Conservation (phyloP, 1,140 invertebrate genomes). For the Diachasma alloeum region DNA sequence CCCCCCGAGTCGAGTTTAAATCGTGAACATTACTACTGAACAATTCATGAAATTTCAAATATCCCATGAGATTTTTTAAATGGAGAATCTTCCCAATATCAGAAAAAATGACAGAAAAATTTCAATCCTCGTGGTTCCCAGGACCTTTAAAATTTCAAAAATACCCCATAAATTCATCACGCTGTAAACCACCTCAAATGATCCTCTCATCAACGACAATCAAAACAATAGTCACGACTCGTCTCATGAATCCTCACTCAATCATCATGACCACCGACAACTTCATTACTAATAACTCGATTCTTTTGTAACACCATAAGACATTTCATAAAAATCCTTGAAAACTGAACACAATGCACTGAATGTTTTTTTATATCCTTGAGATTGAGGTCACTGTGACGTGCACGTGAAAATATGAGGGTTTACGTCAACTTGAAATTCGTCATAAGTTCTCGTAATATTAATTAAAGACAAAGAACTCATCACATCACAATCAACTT, state of each 20-base stretch:
- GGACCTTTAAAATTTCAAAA: neutral
- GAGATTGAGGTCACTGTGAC: conserved; percentile 20
- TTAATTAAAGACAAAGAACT: neutral
- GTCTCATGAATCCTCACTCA: neutral
- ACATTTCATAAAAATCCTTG: neutral
- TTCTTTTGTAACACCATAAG: neutral
- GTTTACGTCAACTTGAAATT: neutral
- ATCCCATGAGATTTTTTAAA: too few species aligned
- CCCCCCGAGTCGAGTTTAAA: too few species aligned
- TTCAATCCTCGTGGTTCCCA: neutral
- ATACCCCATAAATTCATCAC: neutral
- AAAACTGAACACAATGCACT: conserved; percentile 18
- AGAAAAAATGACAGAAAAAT: too few species aligned
- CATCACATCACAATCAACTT: neutral
- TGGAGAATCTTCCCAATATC: too few species aligned
- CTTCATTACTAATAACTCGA: neutral
- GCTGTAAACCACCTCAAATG: neutral
- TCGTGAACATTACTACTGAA: too few species aligned
- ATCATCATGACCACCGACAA: neutral
- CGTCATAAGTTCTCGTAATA: neutral
- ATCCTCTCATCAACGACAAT: neutral
- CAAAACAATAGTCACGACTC: neutral
- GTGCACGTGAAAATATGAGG: conserved; percentile 7
- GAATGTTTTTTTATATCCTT: conserved; percentile 10
- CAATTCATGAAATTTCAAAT: too few species aligned